These are phyloP conservation scores for Sebastes umbrosus DNA, from an alignment of 2,797 vertebrate genomes.

Conservation along the genomic window DNA sequence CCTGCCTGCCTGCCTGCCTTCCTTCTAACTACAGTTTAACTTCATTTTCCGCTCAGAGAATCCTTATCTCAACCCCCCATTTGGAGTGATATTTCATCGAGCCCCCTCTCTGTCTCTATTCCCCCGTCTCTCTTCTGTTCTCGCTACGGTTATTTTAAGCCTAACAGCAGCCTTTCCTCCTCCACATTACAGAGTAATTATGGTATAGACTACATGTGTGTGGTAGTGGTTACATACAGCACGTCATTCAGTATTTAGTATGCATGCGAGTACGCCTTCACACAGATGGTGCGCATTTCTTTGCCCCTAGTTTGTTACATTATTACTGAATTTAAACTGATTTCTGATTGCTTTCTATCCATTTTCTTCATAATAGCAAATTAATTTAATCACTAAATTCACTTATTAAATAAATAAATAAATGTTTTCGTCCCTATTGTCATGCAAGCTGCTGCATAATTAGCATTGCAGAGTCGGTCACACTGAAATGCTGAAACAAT, in stretches of 20 bases:
- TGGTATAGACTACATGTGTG: constrained; percentile 34
- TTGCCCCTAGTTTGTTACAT: neutral
- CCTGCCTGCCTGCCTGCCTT: neutral
- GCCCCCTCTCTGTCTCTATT: neutral
- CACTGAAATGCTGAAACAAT: neutral
- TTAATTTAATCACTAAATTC: neutral
- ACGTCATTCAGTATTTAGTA: neutral
- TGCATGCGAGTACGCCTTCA: neutral
- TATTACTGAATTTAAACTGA: neutral
- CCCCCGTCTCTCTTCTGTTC: constrained; percentile 17
- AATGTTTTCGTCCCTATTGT: neutral
- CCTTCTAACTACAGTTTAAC: constrained; percentile 46
- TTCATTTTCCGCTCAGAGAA: constrained; percentile 43
- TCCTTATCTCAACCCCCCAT: constrained; percentile 12
- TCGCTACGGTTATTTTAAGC: constrained; percentile 67
- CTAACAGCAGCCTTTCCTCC: constrained; percentile 45
- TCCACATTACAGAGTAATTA: constrained; percentile 51
- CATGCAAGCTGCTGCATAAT: neutral
- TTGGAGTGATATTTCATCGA: constrained; percentile 35
- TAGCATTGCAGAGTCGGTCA: neutral
- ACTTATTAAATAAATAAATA: neutral
- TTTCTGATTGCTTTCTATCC: neutral
- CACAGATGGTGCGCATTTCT: neutral
- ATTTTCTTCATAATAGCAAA: neutral
- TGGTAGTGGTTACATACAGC: neutral